These are phyloP conservation scores for Eudasyphora cyanicolor DNA, from an alignment of 2,888 invertebrate genomes.

Conservation along the genomic window DNA sequence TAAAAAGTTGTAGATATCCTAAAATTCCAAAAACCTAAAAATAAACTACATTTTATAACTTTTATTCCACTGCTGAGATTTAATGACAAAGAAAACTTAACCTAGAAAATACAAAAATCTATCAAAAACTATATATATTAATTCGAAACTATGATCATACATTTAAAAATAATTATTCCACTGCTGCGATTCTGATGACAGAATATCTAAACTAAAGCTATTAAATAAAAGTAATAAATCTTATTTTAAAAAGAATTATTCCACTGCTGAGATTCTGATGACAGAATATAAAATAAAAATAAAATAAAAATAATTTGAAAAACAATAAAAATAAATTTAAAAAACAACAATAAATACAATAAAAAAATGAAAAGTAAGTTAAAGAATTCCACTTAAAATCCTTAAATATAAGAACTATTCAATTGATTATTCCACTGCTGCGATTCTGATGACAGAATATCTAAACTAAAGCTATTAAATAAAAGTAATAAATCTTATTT, in stretches of 20 bases:
- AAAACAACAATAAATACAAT: background rate
- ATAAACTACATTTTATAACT: background rate
- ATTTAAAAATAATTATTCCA: no score
- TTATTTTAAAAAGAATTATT: background rate
- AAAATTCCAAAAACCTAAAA: no score
- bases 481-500: background rate
- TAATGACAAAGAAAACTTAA: background rate
- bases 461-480: no score
- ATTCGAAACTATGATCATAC: no score
- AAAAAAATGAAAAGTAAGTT: background rate
- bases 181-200: no score
- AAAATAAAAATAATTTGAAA: background rate
- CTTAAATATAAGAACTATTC: background rate
- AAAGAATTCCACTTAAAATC: background rate
- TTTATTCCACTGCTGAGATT: conserved; percentile 16
- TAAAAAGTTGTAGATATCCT: no score
- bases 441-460: background rate
- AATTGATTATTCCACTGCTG: conserved; percentile 14
- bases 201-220: no score
- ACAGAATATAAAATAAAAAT: background rate
- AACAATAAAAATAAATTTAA: background rate
- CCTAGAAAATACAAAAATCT: no score
- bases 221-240: no score
- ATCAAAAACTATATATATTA: no score
- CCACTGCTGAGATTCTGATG: background rate